A percentile compares a stretch with the other conserved stretches of the same genome.
Evolutionary conservation across 2,888 invertebrate genomes (phyloP).

Genomic region (Acanthococcus lagerstroemiae): DNA sequence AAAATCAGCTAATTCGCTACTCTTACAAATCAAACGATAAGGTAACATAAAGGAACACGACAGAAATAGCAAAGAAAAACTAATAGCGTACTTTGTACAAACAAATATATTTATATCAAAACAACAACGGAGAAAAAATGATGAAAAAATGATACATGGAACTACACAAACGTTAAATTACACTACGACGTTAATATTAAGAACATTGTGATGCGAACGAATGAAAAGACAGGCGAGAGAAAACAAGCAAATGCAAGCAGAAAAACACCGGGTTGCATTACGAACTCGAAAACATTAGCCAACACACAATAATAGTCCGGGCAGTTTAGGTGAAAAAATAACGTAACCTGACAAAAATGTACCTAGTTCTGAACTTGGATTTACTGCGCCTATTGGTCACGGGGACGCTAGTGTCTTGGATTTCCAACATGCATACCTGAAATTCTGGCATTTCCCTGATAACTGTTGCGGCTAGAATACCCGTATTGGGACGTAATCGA

Average conservation of each 20-base stretch:
- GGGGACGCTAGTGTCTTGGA: too few relatives aligned
- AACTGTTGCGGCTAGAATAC: too few relatives aligned
- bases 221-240: background rate
- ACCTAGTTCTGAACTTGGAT: too few relatives aligned
- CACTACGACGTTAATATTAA: constrained; percentile 10
- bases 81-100: constrained; percentile 11
- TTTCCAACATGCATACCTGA: too few relatives aligned
- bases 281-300: constrained; percentile 1
- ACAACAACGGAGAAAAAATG: constrained; percentile 32
- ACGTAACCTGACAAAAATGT: too few relatives aligned
- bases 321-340: too few relatives aligned
- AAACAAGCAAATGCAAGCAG: constrained; percentile 16
- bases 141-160: constrained; percentile 1
- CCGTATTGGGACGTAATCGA: too few relatives aligned
- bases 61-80: background rate
- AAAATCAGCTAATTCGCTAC: too few relatives aligned
- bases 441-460: too few relatives aligned
- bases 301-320: too few relatives aligned
- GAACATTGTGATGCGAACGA: background rate
- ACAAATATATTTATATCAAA: constrained; percentile 14
- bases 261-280: constrained; percentile 4
- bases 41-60: background rate
- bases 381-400: too few relatives aligned
- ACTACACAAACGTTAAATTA: constrained; percentile 1
- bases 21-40: constrained; percentile 2